Evolutionary conservation across 2,113 vertebrate species (phyloP), one percentile per base, ranked within the genome.

Genomic region (Salvelinus fontinalis): DNA sequence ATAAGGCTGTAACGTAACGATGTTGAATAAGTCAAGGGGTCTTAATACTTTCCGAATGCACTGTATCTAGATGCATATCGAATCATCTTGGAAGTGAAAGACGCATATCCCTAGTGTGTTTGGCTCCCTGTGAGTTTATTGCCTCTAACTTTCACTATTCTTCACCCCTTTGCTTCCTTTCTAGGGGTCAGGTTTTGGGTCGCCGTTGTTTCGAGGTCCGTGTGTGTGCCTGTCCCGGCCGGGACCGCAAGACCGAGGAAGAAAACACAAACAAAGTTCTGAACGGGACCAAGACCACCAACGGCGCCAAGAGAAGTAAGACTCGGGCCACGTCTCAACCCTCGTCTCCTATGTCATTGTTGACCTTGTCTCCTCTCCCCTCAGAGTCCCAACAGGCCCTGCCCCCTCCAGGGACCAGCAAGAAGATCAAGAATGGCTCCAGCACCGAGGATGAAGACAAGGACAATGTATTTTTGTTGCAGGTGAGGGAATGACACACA

Each of bases 141-240:
- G 31, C 66, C 14, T 24, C 27, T 62, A 31, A 62, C 59, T 26
- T 14, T 64, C 51, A 70, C 67, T 13, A 14, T 5, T 34, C 16
- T 70, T 9, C 5, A 5, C 62, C 6, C 57, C 4, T 11, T 44
- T 44, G 8, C 0, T 49, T 65, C 57, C 13, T 2, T 6, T 18
- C 8, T 14, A 97, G 96, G 3, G 95, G 94, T 0, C 68, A 84
- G 1, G 85, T 95, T 0, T 86, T 97, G 57, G 96, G 96, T 2
- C 91, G 96, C 0, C 80, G 88, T 8, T 95, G 93, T 79, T 97
- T 97, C 2, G 96, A 97, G 81, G 96, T 96, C 0, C 94, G 96
- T 0, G 51, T 97, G 2, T 97, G 96, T 1, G 96, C 96, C 16
- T 97, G 95, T 79, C 96, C 96, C 0, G 96, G 96, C 4, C 91